phyloP scores from a whole-genome alignment of 1,140 invertebrate species.

The Drosophila kurseongensis region DNA sequence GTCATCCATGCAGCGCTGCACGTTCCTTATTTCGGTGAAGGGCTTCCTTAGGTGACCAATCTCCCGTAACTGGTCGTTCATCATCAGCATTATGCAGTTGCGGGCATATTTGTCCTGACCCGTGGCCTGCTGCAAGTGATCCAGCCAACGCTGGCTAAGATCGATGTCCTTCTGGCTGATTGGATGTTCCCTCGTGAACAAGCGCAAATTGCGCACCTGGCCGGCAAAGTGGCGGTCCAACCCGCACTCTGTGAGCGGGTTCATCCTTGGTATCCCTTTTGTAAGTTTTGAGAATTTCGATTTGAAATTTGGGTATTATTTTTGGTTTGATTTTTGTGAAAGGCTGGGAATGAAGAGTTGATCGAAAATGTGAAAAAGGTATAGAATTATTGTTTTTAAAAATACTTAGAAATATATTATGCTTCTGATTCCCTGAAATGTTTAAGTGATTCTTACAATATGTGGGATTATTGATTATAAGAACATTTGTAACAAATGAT shows the following conservation, averaged over 20 bases:
- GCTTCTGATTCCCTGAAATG: too few species aligned
- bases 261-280: constrained; percentile 19
- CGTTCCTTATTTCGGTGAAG: constrained; percentile 37
- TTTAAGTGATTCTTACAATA: too few species aligned
- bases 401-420: too few species aligned
- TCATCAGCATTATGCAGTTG: constrained; percentile 63
- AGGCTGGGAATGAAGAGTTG: neutral
- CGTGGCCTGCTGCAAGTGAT: constrained; percentile 21
- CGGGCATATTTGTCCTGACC: constrained; percentile 49
- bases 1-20: constrained; percentile 24
- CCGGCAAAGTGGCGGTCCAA: constrained; percentile 53
- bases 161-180: constrained; percentile 21
- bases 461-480: too few species aligned
- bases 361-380: constrained; percentile 4
- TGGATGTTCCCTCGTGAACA: constrained; percentile 9
- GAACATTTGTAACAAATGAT: too few species aligned
- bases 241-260: constrained; percentile 28
- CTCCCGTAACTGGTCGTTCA: constrained; percentile 47
- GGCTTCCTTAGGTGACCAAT: constrained; percentile 41
- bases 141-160: constrained; percentile 43
- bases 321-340: neutral
- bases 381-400: neutral
- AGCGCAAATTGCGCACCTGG: constrained; percentile 37
- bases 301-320: neutral
- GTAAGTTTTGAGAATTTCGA: neutral